A percentile compares a stretch with the other conserved stretches of the same genome.
Evolutionary conservation across 1,140 invertebrate genomes (phyloP).

Genomic region (Drosophila prosaltans): DNA sequence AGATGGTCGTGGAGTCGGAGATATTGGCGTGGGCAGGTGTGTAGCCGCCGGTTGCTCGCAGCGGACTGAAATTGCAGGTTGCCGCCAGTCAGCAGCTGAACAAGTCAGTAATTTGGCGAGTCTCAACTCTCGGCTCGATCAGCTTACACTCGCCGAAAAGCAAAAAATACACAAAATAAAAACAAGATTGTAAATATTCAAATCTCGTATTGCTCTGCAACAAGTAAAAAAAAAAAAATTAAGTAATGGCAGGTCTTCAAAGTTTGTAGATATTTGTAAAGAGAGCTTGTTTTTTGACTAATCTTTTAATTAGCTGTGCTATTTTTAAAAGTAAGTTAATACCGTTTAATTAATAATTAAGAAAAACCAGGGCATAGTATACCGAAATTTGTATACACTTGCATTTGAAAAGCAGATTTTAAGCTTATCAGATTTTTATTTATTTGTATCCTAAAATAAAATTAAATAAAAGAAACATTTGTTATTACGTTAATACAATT

Average conservation of each 20-base stretch:
- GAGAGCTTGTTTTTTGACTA: not conserved
- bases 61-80: slow-evolving; percentile 61
- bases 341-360: not conserved
- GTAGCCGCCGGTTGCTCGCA: slow-evolving; percentile 71
- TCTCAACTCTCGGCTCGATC: slow-evolving; percentile 26
- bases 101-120: slow-evolving; percentile 29
- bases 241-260: not conserved
- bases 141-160: slow-evolving; percentile 16
- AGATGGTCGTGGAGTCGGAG: slow-evolving; percentile 1
- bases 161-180: not conserved
- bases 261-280: not conserved
- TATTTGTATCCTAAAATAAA: no score
- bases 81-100: slow-evolving; percentile 48
- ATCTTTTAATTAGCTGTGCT: not conserved
- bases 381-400: no score
- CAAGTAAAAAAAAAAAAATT: slow-evolving; percentile 5
- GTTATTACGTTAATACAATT: no score
- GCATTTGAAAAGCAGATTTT: no score
- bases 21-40: slow-evolving; percentile 58
- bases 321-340: not conserved
- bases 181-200: not conserved
- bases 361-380: not conserved
- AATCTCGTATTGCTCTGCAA: not conserved
- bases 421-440: no score
- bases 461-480: no score